A percentile compares a stretch with the other conserved stretches of the same genome.
Evolutionary conservation across 2,888 invertebrate genomes (phyloP).

Genomic region (Archips xylosteana): DNA sequence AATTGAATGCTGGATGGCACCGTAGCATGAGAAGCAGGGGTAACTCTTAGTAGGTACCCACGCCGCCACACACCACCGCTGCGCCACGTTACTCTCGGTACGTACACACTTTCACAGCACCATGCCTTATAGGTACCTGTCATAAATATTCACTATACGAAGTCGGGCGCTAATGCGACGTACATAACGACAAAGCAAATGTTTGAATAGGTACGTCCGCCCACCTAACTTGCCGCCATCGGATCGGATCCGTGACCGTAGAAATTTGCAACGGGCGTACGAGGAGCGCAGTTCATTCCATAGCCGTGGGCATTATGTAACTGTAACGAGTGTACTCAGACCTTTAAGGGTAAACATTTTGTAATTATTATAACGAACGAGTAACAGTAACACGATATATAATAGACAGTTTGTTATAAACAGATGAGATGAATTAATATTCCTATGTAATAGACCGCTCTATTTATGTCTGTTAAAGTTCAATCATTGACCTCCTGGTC

Average conservation of each 20-base stretch:
- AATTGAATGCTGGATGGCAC: no score
- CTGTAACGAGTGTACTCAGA: slow-evolving; percentile 22
- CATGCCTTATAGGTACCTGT: slow-evolving; percentile 10
- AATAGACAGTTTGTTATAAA: no score
- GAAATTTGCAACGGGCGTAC: slow-evolving; percentile 52
- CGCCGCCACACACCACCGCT: neutral
- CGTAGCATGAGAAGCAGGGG: neutral
- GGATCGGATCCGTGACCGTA: slow-evolving; percentile 52
- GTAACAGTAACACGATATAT: no score
- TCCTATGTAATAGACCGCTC: no score
- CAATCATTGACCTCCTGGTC: no score
- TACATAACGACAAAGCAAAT: slow-evolving; percentile 55
- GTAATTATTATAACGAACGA: slow-evolving; percentile 9
- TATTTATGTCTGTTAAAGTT: no score
- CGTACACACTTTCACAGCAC: slow-evolving; percentile 12
- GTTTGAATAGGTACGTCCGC: slow-evolving; percentile 51
- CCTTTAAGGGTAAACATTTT: slow-evolving; percentile 28
- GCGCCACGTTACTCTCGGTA: neutral
- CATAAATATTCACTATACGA: slow-evolving; percentile 21
- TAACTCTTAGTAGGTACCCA: neutral
- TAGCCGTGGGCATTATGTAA: slow-evolving; percentile 43
- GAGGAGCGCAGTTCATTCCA: slow-evolving; percentile 42
- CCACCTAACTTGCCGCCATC: slow-evolving; percentile 31
- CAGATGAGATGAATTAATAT: no score
- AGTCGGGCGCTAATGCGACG: slow-evolving; percentile 7